Conservation (phyloP, 2,797 vertebrate genomes). For the Karalla daura region DNA sequence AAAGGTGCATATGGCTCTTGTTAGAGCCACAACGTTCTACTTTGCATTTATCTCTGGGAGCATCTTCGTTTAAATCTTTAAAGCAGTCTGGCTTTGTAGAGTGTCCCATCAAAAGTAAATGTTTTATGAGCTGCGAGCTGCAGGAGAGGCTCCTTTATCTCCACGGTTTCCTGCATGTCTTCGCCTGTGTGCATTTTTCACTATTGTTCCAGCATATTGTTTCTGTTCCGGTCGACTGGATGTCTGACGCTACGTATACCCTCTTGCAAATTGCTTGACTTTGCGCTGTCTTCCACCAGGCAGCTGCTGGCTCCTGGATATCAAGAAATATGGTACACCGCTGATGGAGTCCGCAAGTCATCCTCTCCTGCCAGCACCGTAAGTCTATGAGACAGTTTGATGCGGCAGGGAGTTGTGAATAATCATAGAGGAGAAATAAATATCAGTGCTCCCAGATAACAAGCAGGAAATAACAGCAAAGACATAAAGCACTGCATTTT, state of each 20-base stretch:
- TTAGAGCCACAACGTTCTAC: conserved; percentile 12
- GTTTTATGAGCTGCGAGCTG: conserved; percentile 67
- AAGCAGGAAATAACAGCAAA: background rate
- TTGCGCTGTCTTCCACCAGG: conserved; percentile 72
- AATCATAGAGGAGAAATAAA: conserved; percentile 3
- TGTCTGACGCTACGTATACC: conserved; percentile 13
- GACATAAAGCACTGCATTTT: background rate
- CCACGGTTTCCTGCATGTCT: conserved; percentile 25
- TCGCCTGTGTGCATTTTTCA: conserved; percentile 20
- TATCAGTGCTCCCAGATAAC: background rate
- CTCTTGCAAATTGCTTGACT: conserved; percentile 21
- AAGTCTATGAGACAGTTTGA: conserved; percentile 68
- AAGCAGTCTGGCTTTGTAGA: conserved; percentile 48
- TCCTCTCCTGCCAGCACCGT: conserved; percentile 83
- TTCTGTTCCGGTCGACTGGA: conserved; percentile 14
- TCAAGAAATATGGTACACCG: conserved; percentile 91
- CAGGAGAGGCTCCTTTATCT: conserved; percentile 25
- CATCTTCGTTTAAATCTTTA: conserved; percentile 55
- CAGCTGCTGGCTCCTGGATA: conserved; percentile 91
- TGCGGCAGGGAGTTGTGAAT: conserved; percentile 10
- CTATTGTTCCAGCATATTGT: background rate
- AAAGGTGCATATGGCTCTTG: conserved; percentile 37
- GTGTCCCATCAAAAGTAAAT: conserved; percentile 55
- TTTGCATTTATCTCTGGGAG: conserved; percentile 24
- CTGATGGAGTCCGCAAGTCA: conserved; percentile 82